Percentiles rank a stretch among this genome's conserved stretches.
phyloP scores from a whole-genome alignment of 2,888 invertebrate species.

The Noctuana brunneofusca region DNA sequence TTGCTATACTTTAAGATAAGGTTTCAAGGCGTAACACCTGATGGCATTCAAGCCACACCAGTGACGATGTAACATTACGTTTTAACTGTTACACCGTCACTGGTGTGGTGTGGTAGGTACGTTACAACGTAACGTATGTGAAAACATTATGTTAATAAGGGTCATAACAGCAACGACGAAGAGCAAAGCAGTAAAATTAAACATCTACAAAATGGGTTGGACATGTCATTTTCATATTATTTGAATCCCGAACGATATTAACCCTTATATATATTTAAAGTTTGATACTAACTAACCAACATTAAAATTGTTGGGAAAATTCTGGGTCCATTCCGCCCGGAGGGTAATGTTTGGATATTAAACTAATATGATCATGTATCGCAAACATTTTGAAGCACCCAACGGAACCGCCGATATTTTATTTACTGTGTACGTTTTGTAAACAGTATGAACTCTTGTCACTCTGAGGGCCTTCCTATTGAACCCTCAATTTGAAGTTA shows the following conservation, averaged over 20 bases:
- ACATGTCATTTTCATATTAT: background rate
- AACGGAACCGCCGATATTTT: background rate
- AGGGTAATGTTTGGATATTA: slow-evolving; percentile 24
- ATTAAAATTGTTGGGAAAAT: slow-evolving; percentile 14
- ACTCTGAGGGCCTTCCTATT: background rate
- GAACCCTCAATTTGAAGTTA: background rate
- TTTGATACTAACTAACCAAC: background rate
- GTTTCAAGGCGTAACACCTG: too few species aligned
- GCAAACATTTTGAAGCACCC: slow-evolving; percentile 28
- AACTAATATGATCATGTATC: slow-evolving; percentile 26
- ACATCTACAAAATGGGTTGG: background rate
- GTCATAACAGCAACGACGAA: background rate
- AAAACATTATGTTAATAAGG: background rate
- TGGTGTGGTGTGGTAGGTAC: too few species aligned
- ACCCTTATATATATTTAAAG: background rate
- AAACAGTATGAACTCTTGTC: background rate
- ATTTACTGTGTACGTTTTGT: background rate
- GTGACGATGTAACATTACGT: too few species aligned
- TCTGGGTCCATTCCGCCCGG: slow-evolving; percentile 9
- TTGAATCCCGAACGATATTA: background rate
- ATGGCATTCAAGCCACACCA: too few species aligned
- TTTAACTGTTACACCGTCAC: too few species aligned
- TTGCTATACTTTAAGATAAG: too few species aligned
- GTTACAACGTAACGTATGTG: too few species aligned
- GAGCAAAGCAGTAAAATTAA: too few species aligned